Percentiles rank a stretch among this genome's conserved stretches.
Conservation (phyloP, 2,797 vertebrate genomes). For the Chiloscyllium punctatum region DNA sequence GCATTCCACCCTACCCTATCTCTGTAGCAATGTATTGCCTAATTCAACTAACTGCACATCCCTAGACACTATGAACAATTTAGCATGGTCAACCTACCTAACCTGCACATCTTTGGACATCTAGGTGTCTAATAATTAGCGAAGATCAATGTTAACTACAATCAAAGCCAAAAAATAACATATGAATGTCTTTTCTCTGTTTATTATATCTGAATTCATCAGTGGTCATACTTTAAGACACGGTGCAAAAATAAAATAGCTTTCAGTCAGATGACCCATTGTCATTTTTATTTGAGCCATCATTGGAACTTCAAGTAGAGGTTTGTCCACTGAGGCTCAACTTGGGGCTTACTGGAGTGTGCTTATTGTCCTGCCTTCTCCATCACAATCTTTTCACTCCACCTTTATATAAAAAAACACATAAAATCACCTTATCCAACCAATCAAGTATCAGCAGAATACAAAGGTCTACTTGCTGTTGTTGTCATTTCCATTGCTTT, state of each 20-base stretch:
- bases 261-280: neutral
- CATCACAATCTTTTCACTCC: no score
- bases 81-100: no score
- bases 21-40: no score
- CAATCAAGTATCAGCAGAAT: no score
- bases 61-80: no score
- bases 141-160: neutral
- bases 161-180: neutral
- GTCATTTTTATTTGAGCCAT: neutral
- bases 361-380: neutral
- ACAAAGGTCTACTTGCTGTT: neutral
- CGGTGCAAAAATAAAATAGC: neutral
- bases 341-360: neutral
- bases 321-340: neutral
- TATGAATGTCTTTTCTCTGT: no score
- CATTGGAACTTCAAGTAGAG: neutral
- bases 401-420: neutral
- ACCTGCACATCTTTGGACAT: no score
- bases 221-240: neutral
- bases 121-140: neutral
- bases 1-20: no score
- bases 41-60: no score
- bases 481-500: neutral
- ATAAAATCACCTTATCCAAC: neutral
- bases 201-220: no score